Conservation (phyloP, 2,797 vertebrate species). For the Halcyon badia region DNA sequence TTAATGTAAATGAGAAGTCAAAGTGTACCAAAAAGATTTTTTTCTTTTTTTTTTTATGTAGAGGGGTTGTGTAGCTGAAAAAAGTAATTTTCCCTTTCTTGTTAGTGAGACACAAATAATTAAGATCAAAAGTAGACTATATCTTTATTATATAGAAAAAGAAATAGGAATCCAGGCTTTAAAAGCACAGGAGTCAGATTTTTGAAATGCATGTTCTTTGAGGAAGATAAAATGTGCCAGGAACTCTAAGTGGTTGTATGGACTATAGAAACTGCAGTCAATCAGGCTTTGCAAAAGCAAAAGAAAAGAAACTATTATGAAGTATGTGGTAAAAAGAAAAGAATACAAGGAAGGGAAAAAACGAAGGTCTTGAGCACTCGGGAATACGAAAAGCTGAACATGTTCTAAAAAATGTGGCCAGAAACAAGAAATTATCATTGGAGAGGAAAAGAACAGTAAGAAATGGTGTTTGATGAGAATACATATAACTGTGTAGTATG, state of each 20-base stretch:
- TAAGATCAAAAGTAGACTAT: not conserved
- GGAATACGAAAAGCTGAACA: not conserved
- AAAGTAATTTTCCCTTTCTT: conserved; percentile 4
- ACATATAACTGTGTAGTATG: not conserved
- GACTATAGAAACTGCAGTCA: not conserved
- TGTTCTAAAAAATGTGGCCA: not conserved
- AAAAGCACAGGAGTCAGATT: not conserved
- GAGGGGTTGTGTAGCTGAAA: not conserved
- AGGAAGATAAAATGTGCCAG: not conserved
- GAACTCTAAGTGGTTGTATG: not conserved
- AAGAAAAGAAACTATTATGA: not conserved
- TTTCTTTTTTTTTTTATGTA: not conserved
- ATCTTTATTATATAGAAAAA: not conserved
- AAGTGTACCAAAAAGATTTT: not conserved
- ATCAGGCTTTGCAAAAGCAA: not conserved
- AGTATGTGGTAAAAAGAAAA: not conserved
- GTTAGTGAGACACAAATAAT: not conserved
- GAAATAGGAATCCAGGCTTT: not conserved
- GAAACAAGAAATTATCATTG: not conserved
- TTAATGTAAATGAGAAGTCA: not conserved
- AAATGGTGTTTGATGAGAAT: not conserved
- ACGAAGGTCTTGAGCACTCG: not conserved
- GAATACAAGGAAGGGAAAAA: not conserved
- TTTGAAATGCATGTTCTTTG: not conserved
- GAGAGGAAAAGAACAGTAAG: not conserved